These are phyloP conservation scores for Malurus cyaneus DNA, from an alignment of 2,113 vertebrate species.

Conservation along the genomic window DNA sequence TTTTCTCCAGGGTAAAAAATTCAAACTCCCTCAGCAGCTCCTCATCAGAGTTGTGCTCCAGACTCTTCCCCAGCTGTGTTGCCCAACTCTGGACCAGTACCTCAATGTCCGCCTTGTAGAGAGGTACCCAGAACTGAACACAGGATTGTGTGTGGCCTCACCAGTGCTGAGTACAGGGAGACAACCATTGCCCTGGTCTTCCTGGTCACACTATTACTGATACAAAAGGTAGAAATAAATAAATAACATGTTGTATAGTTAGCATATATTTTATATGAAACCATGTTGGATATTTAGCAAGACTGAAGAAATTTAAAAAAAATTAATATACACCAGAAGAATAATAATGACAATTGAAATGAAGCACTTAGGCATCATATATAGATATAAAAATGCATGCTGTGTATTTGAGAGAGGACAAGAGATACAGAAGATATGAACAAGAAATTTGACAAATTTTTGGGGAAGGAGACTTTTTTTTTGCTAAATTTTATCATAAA, in stretches of 20 bases:
- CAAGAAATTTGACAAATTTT: background rate
- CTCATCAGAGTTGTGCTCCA: too few relatives aligned
- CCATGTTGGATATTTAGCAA: background rate
- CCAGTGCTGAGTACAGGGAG: rapidly evolving
- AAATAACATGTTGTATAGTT: background rate
- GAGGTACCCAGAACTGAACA: background rate
- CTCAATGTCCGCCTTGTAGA: background rate
- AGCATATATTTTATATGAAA: background rate
- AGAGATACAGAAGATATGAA: background rate
- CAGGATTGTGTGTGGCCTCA: rapidly evolving
- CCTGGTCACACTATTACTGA: too few relatives aligned
- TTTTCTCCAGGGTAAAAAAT: background rate
- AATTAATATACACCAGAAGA: background rate
- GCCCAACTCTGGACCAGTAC: background rate
- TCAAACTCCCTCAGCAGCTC: background rate
- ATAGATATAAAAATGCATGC: background rate
- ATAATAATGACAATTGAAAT: background rate
- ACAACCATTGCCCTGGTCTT: rapidly evolving
- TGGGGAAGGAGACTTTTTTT: background rate
- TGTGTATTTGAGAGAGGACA: background rate
- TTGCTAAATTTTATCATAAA: background rate
- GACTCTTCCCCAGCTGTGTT: rapidly evolving
- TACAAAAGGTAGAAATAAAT: background rate
- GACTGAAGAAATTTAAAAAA: background rate
- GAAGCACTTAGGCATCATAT: background rate